phyloP scores from a whole-genome alignment of 2,113 vertebrate species.

The Gadus chalcogrammus region DNA sequence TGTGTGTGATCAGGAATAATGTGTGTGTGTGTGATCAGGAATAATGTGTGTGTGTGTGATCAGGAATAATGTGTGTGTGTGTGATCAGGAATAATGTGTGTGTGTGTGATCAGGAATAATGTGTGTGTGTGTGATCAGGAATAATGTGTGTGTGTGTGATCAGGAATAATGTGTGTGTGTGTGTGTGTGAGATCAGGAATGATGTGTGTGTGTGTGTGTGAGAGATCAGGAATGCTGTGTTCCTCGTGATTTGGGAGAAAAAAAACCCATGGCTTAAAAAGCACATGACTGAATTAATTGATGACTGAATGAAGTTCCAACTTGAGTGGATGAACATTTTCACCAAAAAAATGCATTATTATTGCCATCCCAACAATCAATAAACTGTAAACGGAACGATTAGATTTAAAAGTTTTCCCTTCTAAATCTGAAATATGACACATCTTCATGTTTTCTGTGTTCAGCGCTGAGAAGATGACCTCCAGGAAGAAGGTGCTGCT shows the following conservation, averaged over 20 bases:
- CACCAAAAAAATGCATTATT: too few species aligned
- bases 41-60: too few species aligned
- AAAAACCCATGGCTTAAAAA: conserved; percentile 47
- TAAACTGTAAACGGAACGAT: background rate
- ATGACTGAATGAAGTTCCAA: conserved; percentile 57
- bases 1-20: too few species aligned
- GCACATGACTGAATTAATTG: conserved; percentile 62
- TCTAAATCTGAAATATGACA: background rate
- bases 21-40: too few species aligned
- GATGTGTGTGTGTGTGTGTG: background rate
- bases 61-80: background rate
- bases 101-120: conserved; percentile 4
- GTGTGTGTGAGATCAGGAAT: too few species aligned
- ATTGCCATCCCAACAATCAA: background rate
- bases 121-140: conserved; percentile 3
- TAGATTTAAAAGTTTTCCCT: background rate
- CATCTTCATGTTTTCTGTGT: conserved; percentile 33
- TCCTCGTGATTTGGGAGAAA: conserved; percentile 61
- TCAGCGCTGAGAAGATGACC: conserved; percentile 86
- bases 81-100: conserved; percentile 29
- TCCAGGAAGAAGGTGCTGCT: conserved; percentile 98
- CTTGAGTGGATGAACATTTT: conserved; percentile 23
- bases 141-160: too few species aligned
- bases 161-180: too few species aligned
- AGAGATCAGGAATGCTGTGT: conserved; percentile 46